phyloP scores from a whole-genome alignment of 2,797 vertebrate genomes.

The Muscicapa comitata region DNA sequence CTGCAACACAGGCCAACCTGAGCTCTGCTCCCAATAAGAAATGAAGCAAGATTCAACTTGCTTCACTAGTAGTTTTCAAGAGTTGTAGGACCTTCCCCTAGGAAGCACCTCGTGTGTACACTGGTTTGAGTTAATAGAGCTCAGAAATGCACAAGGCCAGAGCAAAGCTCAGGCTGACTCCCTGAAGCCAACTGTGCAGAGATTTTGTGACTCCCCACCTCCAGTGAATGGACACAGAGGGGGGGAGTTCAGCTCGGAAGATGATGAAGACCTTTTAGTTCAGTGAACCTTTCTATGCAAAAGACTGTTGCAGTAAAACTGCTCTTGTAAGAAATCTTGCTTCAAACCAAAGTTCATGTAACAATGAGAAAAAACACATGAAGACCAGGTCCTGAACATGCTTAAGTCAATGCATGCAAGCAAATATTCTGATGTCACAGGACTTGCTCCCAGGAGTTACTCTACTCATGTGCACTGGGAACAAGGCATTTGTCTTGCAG shows the following conservation, averaged over 20 bases:
- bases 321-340: neutral
- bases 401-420: neutral
- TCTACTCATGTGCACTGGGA: neutral
- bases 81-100: neutral
- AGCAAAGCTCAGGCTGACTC: neutral
- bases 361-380: neutral
- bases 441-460: neutral
- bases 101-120: neutral
- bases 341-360: neutral
- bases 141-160: neutral
- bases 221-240: neutral
- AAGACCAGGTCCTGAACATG: neutral
- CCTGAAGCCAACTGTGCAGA: neutral
- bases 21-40: neutral
- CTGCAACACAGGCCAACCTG: neutral
- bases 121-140: neutral
- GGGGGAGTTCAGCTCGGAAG: neutral
- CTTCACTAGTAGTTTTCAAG: neutral
- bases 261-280: neutral
- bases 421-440: neutral
- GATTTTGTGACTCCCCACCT: neutral
- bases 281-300: accelerated
- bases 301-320: neutral
- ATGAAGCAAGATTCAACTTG: neutral
- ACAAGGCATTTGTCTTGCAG: neutral